These are phyloP conservation scores for Dendrocopos noguchii DNA, from an alignment of 2,113 vertebrate species.

Conservation along the genomic window DNA sequence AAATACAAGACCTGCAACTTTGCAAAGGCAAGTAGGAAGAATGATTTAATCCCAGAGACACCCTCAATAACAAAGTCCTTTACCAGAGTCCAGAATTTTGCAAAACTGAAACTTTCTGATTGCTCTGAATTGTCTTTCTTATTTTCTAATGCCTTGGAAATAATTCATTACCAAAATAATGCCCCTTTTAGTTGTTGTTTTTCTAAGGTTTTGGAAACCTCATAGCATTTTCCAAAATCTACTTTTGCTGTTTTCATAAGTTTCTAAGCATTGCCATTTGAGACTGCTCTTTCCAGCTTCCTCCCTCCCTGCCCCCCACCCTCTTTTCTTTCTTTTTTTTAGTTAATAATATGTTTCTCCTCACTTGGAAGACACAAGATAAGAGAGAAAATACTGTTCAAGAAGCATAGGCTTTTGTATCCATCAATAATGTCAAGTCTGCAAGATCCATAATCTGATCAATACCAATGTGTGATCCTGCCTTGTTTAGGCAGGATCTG, in stretches of 20 bases:
- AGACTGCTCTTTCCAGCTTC: background rate
- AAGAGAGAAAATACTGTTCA: background rate
- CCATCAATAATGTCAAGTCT: background rate
- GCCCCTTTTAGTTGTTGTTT: background rate
- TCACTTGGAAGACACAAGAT: background rate
- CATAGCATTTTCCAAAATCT: background rate
- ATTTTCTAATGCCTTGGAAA: too few species aligned
- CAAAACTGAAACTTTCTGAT: background rate
- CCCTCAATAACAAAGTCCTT: background rate
- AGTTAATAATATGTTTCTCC: background rate
- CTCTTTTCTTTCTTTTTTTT: background rate
- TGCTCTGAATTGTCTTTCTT: background rate
- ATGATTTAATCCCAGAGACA: background rate
- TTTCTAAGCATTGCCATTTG: background rate
- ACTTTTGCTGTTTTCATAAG: background rate
- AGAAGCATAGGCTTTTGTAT: background rate
- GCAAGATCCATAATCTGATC: background rate
- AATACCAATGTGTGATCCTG: background rate
- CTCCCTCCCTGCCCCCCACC: background rate
- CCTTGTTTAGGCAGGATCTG: background rate
- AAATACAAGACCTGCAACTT: background rate
- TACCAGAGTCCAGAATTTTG: background rate
- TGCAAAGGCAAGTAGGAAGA: background rate
- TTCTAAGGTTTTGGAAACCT: background rate
- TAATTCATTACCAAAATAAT: too few species aligned